Conservation (phyloP, 2,888 invertebrate genomes). For the Patella depressa region DNA sequence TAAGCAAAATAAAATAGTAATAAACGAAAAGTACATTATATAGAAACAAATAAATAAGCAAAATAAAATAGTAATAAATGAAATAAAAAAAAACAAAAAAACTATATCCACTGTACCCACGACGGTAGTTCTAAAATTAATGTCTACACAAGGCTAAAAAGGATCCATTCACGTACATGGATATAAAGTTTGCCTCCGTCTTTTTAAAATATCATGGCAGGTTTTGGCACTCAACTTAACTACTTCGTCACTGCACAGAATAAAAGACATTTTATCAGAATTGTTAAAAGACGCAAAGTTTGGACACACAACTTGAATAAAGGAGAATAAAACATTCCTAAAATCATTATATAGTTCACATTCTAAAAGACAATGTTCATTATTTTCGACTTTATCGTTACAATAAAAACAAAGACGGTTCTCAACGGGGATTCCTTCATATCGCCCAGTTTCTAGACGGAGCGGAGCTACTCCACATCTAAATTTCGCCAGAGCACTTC, state of each 20-base stretch:
- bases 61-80: neutral
- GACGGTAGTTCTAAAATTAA: neutral
- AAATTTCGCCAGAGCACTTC: neutral
- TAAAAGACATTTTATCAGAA: neutral
- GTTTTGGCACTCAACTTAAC: neutral
- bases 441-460: neutral
- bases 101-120: neutral
- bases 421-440: neutral
- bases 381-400: neutral
- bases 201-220: neutral
- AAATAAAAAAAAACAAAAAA: neutral
- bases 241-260: neutral
- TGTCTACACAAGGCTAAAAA: too few relatives aligned
- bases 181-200: neutral
- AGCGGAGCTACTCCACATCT: conserved; percentile 1
- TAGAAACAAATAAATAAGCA: neutral
- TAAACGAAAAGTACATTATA: neutral
- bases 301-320: neutral
- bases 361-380: neutral
- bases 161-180: neutral
- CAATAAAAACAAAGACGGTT: neutral
- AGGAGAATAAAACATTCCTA: neutral
- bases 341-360: neutral
- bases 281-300: neutral
- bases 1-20: neutral